Conservation (phyloP, 1,140 invertebrate genomes). For the Cotesia typhae region DNA sequence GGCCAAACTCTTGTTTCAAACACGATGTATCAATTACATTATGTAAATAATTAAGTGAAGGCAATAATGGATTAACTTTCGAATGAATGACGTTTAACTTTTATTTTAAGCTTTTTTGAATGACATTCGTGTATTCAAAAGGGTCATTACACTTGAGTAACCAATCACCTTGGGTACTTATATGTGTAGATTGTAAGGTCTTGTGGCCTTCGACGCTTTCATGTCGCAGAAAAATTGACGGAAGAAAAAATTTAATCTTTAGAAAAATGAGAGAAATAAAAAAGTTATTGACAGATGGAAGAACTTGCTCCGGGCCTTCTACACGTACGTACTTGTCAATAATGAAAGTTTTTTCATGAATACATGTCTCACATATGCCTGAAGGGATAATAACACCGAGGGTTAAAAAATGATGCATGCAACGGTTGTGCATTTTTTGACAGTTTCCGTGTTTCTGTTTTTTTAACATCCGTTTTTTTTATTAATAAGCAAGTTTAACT, state of each 20-base stretch:
- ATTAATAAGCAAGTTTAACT: constrained; percentile 36
- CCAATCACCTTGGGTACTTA: no score
- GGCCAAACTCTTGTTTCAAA: neutral
- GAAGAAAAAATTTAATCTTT: neutral
- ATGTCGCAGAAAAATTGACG: constrained; percentile 8
- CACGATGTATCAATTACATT: neutral
- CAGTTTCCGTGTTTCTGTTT: constrained; percentile 23
- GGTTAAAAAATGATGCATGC: constrained; percentile 51
- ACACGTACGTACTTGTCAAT: constrained; percentile 41
- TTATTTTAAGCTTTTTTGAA: no score
- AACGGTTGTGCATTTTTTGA: constrained; percentile 40
- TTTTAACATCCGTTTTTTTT: constrained; percentile 25
- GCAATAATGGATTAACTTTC: no score
- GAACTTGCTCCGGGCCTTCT: constrained; percentile 46
- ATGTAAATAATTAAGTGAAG: no score
- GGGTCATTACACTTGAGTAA: no score
- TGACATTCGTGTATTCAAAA: no score
- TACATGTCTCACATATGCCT: constrained; percentile 61
- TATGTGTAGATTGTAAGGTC: neutral
- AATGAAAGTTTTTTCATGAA: constrained; percentile 56
- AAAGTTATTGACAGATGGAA: constrained; percentile 57
- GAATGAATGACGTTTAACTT: no score
- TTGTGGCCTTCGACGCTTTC: constrained; percentile 32
- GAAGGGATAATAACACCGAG: constrained; percentile 60
- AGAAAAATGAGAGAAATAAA: constrained; percentile 17